phyloP scores from a whole-genome alignment of 2,797 vertebrate species.

The Halcyon leucocephala region DNA sequence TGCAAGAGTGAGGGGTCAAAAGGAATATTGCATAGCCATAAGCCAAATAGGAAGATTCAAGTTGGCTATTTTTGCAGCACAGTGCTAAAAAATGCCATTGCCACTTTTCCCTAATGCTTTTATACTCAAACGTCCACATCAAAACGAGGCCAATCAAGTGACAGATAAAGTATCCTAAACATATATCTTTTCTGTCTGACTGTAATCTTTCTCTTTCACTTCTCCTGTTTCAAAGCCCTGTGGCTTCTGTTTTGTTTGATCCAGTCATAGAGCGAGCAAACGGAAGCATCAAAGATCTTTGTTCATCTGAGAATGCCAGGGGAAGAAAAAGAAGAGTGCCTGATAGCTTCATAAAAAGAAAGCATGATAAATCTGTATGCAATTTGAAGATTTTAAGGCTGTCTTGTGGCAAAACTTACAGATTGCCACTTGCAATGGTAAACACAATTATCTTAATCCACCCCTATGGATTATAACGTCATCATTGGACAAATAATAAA shows the following conservation, averaged over 20 bases:
- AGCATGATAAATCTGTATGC: neutral
- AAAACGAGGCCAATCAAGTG: neutral
- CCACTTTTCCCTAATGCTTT: neutral
- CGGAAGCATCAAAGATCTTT: neutral
- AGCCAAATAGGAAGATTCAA: neutral
- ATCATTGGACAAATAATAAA: neutral
- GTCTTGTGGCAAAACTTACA: neutral
- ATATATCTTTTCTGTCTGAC: neutral
- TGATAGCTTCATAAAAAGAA: neutral
- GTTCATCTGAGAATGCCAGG: neutral
- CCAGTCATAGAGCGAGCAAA: neutral
- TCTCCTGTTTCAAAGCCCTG: neutral
- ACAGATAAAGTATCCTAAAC: neutral
- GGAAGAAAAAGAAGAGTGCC: neutral
- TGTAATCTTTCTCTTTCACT: neutral
- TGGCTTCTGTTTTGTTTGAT: neutral
- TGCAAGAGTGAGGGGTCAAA: neutral
- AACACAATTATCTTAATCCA: neutral
- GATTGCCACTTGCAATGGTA: neutral
- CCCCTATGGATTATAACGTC: neutral
- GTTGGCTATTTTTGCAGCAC: neutral
- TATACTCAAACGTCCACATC: neutral
- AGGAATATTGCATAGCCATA: neutral
- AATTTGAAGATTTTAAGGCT: neutral
- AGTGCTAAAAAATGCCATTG: neutral